Base-by-base conservation (phyloP, 2,113 vertebrate genomes). In the Anas platyrhynchos region DNA sequence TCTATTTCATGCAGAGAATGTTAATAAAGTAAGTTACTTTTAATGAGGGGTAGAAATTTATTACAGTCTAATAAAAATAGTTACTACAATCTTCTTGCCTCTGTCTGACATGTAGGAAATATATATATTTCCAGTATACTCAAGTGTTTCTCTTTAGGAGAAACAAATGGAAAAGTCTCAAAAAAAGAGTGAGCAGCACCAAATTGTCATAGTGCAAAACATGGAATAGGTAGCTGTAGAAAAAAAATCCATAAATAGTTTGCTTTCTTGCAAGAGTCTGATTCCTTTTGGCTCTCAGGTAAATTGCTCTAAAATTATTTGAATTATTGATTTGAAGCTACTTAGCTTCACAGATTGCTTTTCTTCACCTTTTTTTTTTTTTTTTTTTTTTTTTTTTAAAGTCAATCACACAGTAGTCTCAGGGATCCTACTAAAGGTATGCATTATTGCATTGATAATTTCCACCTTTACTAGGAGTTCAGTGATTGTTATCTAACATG, bases 21-120 rank as follows among this genome's bases (percentile, higher is more conserved):
- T 96, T 41, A 92, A 90, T 88, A 50, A 91, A 90, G 94, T 97
- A 93, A 96, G 93, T 95, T 32, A 20, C 63, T 83, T 82, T 91
- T 80, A 13, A 56, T 7, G 16, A 18, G 16, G n/a, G 21, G 5
- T 3, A 67, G 46, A 68, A 65, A 85, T 88, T 77, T 41, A 81
- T 43, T 77, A n/a, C 13, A 36, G 31, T 48, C 59, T 10, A 73
- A 26, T 67, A 62, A 76, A 50, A 83, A 10, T 25, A 9, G 26
- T 41, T 77, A 41, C 31, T 77, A 55, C 50, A 26, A 3, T 52
- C 11, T 8, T 77, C 54, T 73, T 91, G 29, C 22, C 16, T 82
- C 27, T 86, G 13, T 55, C 11, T 54, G 34, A 31, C 44, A 27
- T 16, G 29, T 52, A 52, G 17, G 43, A 34, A 34, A 34, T 34